Evolutionary conservation across 1,140 invertebrate species (phyloP), one percentile per base, ranked within the genome.

Genomic region (Zaprionus tsacasi): DNA sequence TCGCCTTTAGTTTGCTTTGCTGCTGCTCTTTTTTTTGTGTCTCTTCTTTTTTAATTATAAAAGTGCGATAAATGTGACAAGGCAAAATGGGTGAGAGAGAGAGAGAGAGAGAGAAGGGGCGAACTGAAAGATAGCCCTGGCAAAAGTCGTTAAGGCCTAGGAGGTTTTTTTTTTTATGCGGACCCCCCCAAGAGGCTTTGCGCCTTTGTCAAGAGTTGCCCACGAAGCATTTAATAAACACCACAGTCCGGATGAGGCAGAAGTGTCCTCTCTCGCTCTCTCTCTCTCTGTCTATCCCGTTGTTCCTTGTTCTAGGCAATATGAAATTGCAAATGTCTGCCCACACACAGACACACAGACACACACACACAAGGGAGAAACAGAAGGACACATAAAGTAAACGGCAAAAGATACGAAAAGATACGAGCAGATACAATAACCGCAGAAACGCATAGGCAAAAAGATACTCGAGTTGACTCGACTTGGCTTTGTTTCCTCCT

Each of bases 41-140:
- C 21, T 21, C 21, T 21, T 21, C 21, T 21, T 87, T 79, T 87
- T 86, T 87, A 87, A 87, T 87, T 87, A 87, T 88, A 87, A 78
- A 87, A 87, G 85, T 89, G 85, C 83, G 85, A 87, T 88, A 87
- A 87, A 89, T 88, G 83, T 83, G 85, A 87, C 83, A 87, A 76
- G 65, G 65, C 66, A 65, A 81, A 81, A 13, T 65, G 54, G 43
- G 33, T 43, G n/a, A 30, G 48, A 64, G 61, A 56, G 57, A 50
- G 40, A 50, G 15, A 36, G 13, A 6, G 21, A 45, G 15, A 4
- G 6, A 27, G 30, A 57, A 15, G 8, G 61, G 50, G 66, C 60
- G 52, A 70, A 27, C 25, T 30, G 27, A 30, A 30, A 56, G 71
- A 57, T 38, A 50, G 72, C 55, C 60, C 56, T 59, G 59, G 54